Evolutionary conservation across 2,888 invertebrate species (phyloP), one percentile per base, ranked within the genome.

Genomic region (Frankliniella fusca): DNA sequence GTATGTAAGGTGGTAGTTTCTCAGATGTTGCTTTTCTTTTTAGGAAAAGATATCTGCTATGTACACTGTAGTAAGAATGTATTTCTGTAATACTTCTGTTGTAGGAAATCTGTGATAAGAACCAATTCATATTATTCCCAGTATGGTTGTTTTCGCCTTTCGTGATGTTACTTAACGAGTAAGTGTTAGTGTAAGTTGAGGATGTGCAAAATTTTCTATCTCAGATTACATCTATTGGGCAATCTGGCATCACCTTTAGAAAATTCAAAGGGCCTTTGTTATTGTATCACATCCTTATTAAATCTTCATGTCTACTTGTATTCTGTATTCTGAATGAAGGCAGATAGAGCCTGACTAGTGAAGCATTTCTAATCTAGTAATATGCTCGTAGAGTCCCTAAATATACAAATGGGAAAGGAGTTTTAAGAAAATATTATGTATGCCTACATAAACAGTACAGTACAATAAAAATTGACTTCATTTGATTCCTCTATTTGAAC

Each of bases 51-150:
- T 38, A 38, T 38, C 38, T 38, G 38, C 38, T 54, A 54, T 54
- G 5, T 54, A 23, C 23, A 23, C 27, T 7, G 23, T 76, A 76
- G 70, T 23, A 12, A 76, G 23, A 76, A 20, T 54, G 18, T 54
- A 76, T 27, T 23, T 23, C 70, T 76, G 27, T 61, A 20, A 23
- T 76, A 27, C 70, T 76, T 76, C 70, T 27, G 70, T 12, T 76
- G 23, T 76, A 76, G 70, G 27, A 76, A 76, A 76, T 76, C 70
- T 76, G 70, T 76, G 70, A 76, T 76, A 76, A 76, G 70, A 27
- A 76, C 23, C 70, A 76, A 76, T 76, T 76, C 12, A 27, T 76
- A 27, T 76, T 76, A 76, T 27, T 76, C 70, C 27, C 70, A 76
- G 70, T 76, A 76, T 76, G 27, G 27, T 27, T 76, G 27, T 76